Evolutionary conservation across 1,140 invertebrate species (phyloP).

Genomic region (Bombus haemorrhoidalis): DNA sequence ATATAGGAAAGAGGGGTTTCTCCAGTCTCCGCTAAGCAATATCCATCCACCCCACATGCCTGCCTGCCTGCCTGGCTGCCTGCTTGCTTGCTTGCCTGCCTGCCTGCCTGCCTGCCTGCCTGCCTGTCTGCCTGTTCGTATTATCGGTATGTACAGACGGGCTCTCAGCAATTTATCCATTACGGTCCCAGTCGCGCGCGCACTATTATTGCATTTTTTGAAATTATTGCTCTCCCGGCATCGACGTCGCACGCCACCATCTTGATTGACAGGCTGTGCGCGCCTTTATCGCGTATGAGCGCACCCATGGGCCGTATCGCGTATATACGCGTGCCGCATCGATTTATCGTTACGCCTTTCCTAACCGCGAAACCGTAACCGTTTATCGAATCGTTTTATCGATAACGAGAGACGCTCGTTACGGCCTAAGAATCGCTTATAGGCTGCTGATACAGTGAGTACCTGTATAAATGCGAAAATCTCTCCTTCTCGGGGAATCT

Average conservation of each 20-base stretch:
- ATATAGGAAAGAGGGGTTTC: constrained; percentile 78
- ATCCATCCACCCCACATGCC: constrained; percentile 81
- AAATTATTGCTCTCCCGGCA: constrained; percentile 68
- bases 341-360: constrained; percentile 28
- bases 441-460: neutral
- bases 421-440: neutral
- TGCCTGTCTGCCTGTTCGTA: constrained; percentile 77
- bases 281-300: constrained; percentile 27
- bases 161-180: constrained; percentile 83
- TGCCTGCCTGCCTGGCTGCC: constrained; percentile 75
- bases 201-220: constrained; percentile 82
- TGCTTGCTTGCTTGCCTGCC: too few species aligned
- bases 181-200: constrained; percentile 76
- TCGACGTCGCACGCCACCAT: constrained; percentile 37
- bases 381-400: constrained; percentile 4
- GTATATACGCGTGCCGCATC: constrained; percentile 1
- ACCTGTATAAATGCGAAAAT: neutral
- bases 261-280: constrained; percentile 42
- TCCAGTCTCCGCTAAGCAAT: constrained; percentile 79
- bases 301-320: neutral
- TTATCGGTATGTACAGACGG: constrained; percentile 78
- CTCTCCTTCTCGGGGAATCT: neutral
- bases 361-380: neutral
- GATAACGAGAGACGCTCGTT: constrained; percentile 30
- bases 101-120: constrained; percentile 68